Base-by-base conservation (phyloP, 2,797 vertebrate genomes). In the Morus bassanus region DNA sequence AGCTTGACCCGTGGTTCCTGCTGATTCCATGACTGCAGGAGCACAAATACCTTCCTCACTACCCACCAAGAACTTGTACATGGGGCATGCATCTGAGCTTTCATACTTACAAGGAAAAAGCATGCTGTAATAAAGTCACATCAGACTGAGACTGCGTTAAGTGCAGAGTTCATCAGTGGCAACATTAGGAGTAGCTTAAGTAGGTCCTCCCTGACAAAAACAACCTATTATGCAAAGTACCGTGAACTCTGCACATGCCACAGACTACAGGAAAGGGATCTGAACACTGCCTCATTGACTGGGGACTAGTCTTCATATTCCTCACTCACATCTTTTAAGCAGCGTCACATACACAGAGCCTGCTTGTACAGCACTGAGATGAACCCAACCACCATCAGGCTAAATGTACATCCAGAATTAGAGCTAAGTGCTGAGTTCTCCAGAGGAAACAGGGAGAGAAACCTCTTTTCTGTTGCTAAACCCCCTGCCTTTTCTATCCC, bases 241-340 rank as follows among this genome's bases (percentile, higher is more conserved):
- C 6, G 2, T 7, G n/a, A 57, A 82, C 46, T 35, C 75, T 46
- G 37, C 60, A 39, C 0, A 0, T 57, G 84, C 69, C 53, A 76
- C 46, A 14, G 0, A 2, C 1, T 1, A 13, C 37, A 35, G 43
- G 45, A 65, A 63, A 77, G 25, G 50, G 46, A 77, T 16, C 61
- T 27, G 17, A 77, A 67, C 16, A 3, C 28, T 10, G 35, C n/a
- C 16, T 11, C 10, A 0, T 1, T 54, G 30, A n/a, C 24, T 17
- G 13, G 23, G 18, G 23, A 35, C 33, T 5, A 18, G 11, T 25
- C 35, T 23, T 72, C 39, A 5, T 27, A 18, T 11, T 27, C 19
- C 41, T 88, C 85, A 33, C 23, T 67, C 39, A 3, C 17, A 22
- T 5, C 35, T 45, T 53, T 51, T 4, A 75, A 39, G 54, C 50